phyloP scores from a whole-genome alignment of 2,113 vertebrate genomes.

The Pontoporia blainvillei region DNA sequence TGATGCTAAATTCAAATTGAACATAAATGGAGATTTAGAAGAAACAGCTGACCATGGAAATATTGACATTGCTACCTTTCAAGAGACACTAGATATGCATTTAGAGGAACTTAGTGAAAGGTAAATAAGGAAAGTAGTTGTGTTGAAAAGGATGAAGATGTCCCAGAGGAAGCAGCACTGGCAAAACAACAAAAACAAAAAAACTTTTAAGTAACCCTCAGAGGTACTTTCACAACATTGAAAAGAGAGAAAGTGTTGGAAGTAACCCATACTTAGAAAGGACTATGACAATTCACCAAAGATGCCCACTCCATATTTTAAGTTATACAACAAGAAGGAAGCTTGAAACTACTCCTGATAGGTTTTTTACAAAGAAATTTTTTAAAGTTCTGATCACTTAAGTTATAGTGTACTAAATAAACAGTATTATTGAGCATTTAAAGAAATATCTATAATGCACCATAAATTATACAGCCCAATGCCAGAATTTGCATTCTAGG shows the following conservation, averaged over 20 bases:
- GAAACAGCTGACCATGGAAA: not conserved
- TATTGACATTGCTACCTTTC: not conserved
- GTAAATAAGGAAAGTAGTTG: not conserved
- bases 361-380: not conserved
- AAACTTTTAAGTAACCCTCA: not conserved
- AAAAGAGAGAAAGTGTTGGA: not conserved
- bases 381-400: not conserved
- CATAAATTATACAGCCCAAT: not conserved
- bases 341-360: not conserved
- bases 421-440: not conserved
- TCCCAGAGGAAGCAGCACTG: not conserved
- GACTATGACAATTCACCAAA: not conserved
- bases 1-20: not conserved
- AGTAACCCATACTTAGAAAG: not conserved
- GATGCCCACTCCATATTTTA: not conserved
- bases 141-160: not conserved
- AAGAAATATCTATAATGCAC: not conserved
- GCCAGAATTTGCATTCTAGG: not conserved
- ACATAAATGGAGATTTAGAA: not conserved
- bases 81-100: not conserved
- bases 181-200: not conserved
- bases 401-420: not conserved
- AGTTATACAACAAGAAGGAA: not conserved
- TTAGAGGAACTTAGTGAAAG: not conserved
- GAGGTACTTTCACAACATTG: not conserved